These are phyloP conservation scores for Psilopogon haemacephalus DNA, from an alignment of 2,113 vertebrate species.

Conservation along the genomic window DNA sequence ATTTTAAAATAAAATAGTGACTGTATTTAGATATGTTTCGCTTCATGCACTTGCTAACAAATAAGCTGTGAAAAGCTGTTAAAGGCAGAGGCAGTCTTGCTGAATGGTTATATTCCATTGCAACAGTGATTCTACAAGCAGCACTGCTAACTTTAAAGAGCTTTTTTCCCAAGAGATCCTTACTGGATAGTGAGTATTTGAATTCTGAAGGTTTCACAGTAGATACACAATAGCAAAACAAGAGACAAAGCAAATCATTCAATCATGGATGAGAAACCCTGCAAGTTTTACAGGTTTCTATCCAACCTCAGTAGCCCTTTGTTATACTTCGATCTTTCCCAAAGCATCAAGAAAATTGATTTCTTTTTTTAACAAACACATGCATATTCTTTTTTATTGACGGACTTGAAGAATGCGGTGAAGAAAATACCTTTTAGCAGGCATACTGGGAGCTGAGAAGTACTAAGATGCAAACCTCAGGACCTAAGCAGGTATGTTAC, in stretches of 20 bases:
- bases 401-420: neutral
- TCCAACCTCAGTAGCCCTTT: neutral
- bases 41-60: neutral
- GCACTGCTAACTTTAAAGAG: neutral
- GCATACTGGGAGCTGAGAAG: neutral
- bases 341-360: neutral
- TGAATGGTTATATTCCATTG: neutral
- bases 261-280: neutral
- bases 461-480: neutral
- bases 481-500: neutral
- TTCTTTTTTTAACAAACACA: neutral
- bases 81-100: neutral
- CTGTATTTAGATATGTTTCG: neutral
- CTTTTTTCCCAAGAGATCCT: neutral
- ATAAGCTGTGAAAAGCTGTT: neutral
- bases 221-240: neutral
- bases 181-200: neutral
- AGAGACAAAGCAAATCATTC: neutral
- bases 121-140: neutral
- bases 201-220: neutral
- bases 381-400: neutral
- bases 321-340: neutral
- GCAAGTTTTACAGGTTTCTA: neutral
- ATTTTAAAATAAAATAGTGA: neutral
- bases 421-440: neutral